Evolutionary conservation across 2,797 vertebrate genomes (phyloP).

Genomic region (Sebastes cheni): DNA sequence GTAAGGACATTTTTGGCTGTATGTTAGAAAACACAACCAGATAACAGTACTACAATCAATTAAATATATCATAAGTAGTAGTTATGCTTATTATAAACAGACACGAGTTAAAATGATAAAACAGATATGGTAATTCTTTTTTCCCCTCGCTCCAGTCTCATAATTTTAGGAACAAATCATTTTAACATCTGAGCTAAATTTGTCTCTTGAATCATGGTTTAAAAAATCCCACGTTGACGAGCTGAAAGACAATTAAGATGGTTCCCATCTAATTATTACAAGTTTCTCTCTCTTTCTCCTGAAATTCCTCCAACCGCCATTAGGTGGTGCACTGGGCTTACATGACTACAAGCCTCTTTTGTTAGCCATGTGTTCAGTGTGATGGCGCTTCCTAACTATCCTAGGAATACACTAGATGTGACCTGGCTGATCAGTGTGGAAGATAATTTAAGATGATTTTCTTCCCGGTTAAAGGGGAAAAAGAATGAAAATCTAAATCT

Average conservation of each 20-base stretch:
- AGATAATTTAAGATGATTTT: slow-evolving; percentile 50
- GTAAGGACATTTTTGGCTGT: not conserved
- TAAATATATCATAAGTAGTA: not conserved
- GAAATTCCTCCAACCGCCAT: slow-evolving; percentile 57
- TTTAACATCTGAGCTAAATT: slow-evolving; percentile 20
- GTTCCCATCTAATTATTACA: slow-evolving; percentile 57
- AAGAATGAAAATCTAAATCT: not conserved
- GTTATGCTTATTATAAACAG: slow-evolving; percentile 4
- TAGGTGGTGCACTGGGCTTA: slow-evolving; percentile 73
- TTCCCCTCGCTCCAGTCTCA: not conserved
- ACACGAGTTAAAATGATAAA: not conserved
- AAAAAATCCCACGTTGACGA: slow-evolving; percentile 11
- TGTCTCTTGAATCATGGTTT: not conserved
- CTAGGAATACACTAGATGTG: slow-evolving; percentile 69
- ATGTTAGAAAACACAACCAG: not conserved
- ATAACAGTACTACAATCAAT: not conserved
- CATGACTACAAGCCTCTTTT: slow-evolving; percentile 74
- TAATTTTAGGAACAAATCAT: slow-evolving; percentile 14
- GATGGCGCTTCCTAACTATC: slow-evolving; percentile 74
- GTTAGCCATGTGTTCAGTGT: slow-evolving; percentile 78
- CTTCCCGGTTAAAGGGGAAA: not conserved
- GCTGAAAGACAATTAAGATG: slow-evolving; percentile 66
- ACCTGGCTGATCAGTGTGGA: slow-evolving; percentile 60
- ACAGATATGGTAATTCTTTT: not conserved
- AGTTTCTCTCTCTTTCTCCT: slow-evolving; percentile 25